A percentile compares a stretch with the other conserved stretches of the same genome.
Evolutionary conservation across 2,797 vertebrate genomes (phyloP).

Genomic region (Clarias platycephalus): DNA sequence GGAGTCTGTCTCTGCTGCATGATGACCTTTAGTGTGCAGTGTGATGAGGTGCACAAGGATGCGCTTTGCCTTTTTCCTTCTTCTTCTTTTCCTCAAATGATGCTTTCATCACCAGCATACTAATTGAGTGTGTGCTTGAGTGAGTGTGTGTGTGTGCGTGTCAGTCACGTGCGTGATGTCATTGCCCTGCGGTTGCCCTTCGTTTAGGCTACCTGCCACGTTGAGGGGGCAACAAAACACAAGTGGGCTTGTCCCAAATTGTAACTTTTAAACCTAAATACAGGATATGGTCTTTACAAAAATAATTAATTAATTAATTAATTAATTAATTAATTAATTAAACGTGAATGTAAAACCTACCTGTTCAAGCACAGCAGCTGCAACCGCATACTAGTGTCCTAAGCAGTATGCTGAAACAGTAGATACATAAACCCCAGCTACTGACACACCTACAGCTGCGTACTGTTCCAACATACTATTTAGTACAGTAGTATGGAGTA

Average conservation of each 20-base stretch:
- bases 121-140: constrained; percentile 40
- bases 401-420: background rate
- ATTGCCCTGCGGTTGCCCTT: constrained; percentile 35
- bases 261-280: background rate
- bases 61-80: constrained; percentile 10
- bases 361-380: constrained; percentile 7
- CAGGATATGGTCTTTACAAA: background rate
- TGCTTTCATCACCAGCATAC: constrained; percentile 49
- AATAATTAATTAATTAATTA: too few relatives aligned
- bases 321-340: background rate
- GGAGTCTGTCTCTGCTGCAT: background rate
- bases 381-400: background rate
- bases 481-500: background rate
- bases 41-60: constrained; percentile 1
- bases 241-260: constrained; percentile 7
- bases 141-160: background rate
- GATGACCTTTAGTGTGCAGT: constrained; percentile 41
- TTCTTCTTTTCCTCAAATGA: constrained; percentile 12
- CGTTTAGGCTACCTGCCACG: background rate
- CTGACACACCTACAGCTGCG: background rate
- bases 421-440: background rate
- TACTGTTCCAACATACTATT: background rate
- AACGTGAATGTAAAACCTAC: constrained; percentile 16
- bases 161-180: constrained; percentile 32
- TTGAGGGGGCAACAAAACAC: background rate